phyloP scores from a whole-genome alignment of 1,140 invertebrate genomes.

The Eriosoma lanigerum region DNA sequence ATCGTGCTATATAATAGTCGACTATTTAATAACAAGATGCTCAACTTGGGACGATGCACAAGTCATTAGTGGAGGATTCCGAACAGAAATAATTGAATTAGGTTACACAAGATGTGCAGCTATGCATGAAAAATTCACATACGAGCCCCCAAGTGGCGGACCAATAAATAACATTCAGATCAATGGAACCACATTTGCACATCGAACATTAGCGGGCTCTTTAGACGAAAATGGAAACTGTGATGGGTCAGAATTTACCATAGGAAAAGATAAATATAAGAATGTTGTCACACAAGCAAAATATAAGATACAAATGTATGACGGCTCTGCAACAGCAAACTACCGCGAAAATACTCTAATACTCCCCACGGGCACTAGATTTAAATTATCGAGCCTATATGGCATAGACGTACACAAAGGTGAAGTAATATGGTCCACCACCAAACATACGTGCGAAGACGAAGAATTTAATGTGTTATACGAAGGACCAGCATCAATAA shows the following conservation, averaged over 20 bases:
- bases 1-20: not conserved
- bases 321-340: not conserved
- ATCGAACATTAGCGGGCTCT: not conserved
- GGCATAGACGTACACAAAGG: not conserved
- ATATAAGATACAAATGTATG: not conserved
- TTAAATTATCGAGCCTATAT: not conserved
- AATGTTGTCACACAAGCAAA: not conserved
- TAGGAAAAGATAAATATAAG: not conserved
- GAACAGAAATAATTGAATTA: not conserved
- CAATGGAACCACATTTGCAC: not conserved
- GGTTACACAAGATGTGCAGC: not conserved
- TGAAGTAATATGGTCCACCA: not conserved
- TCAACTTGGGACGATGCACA: not conserved
- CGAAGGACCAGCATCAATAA: too few species aligned
- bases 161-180: not conserved
- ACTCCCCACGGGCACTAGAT: not conserved
- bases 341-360: not conserved
- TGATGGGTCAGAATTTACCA: not conserved
- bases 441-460: not conserved
- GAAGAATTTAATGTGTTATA: too few species aligned
- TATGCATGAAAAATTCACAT: not conserved
- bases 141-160: not conserved
- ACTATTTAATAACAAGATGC: not conserved
- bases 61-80: not conserved
- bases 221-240: not conserved